Evolutionary conservation across 2,888 invertebrate species (phyloP).

Genomic region (Brassicogethes aeneus): DNA sequence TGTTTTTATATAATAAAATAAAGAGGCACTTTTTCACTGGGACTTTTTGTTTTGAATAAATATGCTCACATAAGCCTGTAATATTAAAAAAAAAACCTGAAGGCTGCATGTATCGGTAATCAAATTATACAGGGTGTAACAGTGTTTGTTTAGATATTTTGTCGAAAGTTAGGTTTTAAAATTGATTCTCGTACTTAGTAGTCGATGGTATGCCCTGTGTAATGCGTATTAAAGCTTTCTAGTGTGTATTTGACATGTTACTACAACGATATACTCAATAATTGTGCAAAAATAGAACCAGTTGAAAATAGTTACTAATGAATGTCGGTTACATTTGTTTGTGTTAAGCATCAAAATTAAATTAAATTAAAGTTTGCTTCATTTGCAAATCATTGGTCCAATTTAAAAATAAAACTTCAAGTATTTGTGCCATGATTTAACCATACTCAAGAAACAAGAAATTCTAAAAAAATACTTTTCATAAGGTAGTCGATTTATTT

Average conservation of each 20-base stretch:
- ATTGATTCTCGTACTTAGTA: neutral
- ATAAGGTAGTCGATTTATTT: conserved; percentile 12
- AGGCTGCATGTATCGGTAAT: conserved; percentile 4
- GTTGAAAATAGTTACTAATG: conserved; percentile 22
- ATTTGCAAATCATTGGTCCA: too few relatives aligned
- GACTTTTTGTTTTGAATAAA: conserved; percentile 10
- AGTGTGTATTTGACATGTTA: conserved; percentile 27
- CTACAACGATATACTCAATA: conserved; percentile 35
- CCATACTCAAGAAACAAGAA: conserved; percentile 1
- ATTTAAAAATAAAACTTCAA: too few relatives aligned
- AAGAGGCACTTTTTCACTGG: too few relatives aligned
- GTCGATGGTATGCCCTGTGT: neutral
- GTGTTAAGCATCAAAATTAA: too few relatives aligned
- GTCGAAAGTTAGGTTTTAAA: too few relatives aligned
- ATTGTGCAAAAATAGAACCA: conserved; percentile 30
- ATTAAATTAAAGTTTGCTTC: too few relatives aligned
- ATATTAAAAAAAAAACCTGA: neutral
- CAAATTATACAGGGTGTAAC: neutral
- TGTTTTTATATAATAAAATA: too few relatives aligned
- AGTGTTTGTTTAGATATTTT: neutral
- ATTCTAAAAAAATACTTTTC: conserved; percentile 17
- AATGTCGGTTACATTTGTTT: conserved; percentile 18
- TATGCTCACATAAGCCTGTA: conserved; percentile 13
- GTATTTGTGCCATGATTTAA: conserved; percentile 7
- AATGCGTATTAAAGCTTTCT: conserved; percentile 15